phyloP scores from a whole-genome alignment of 2,797 vertebrate species.

The Philypnodon macrostomus region DNA sequence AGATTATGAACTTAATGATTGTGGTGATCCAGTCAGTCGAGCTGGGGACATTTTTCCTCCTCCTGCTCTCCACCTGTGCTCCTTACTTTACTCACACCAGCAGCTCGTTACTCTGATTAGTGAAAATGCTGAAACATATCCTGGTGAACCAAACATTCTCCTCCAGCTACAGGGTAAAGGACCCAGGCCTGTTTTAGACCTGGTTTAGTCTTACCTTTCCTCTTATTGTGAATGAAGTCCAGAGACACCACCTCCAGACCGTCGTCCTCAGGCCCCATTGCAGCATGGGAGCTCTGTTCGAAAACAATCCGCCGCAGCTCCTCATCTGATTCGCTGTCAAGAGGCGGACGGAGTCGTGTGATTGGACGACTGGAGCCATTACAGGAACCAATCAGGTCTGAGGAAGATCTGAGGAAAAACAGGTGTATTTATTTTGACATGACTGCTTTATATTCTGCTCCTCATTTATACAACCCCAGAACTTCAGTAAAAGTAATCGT shows the following conservation, averaged over 20 bases:
- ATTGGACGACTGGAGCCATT: neutral
- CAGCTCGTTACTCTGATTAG: no score
- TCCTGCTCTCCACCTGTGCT: no score
- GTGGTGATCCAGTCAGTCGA: no score
- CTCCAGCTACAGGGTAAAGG: no score
- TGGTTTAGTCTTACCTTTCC: neutral
- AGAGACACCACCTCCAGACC: neutral
- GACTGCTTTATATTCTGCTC: neutral
- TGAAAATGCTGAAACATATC: no score
- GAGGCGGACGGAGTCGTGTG: neutral
- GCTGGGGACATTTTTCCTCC: no score
- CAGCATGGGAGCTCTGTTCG: neutral
- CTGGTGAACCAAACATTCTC: no score
- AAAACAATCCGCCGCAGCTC: neutral
- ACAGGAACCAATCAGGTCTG: slow-evolving; percentile 1
- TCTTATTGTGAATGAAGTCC: neutral
- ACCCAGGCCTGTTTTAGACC: neutral
- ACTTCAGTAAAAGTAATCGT: neutral
- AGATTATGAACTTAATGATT: no score
- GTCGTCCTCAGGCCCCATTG: slow-evolving; percentile 3
- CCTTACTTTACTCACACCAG: no score
- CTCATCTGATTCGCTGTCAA: slow-evolving; percentile 3
- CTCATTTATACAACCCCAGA: no score
- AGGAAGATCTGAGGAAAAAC: neutral
- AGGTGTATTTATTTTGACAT: neutral